Base-by-base conservation (phyloP, 92 coral and sea anemone species). In the Zoanthus solanderi region DNA sequence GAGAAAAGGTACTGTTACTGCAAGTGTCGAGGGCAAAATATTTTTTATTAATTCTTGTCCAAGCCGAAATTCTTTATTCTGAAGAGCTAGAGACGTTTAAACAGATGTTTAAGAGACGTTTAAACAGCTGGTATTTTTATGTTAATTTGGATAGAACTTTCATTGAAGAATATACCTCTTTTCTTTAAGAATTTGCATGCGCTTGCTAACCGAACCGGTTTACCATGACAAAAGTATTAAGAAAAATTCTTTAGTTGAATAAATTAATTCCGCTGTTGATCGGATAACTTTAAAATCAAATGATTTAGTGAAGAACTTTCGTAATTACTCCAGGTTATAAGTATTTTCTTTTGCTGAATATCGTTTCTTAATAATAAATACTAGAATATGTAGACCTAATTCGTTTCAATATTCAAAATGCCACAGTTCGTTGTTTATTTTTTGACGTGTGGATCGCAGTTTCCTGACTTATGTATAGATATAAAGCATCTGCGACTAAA, bases 381-480 rank as follows among this genome's bases (percentile, higher is more conserved):
- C 61, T 46, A 16, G 46, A 81, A 65, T 63, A 18, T n/a, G 14
- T 31, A 30, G 8, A 48, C n/a, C 66, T 23, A 4, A 66, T 65
- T 53, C 69, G 58, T 63, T 80, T 18, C 57, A 63, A 80, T 80
- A 42, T 65, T 80, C 74, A 61, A 7, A 58, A 56, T 78, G 17
- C 7, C 12, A 5, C 15, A 37, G 17, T 37, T 61, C 66, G 75
- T 54, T 47, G 76, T 45, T 45, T 65, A 29, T 23, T 6, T 16
- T 18, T 5, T 10, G 12, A 10, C 5, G 18, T 42, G n/a, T 13
- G 32, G 3, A 32, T 31, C 30, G 72, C 23, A 3, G 53, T 8
- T 13, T 78, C n/a, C 57, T 10, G 71, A 52, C 57, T n/a, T 54
- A 0, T 7, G 11, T 12, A 46, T 5, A 10, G 11, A 50, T 7